Evolutionary conservation across 1,140 invertebrate genomes (phyloP).

Genomic region (Cotesia typhae): DNA sequence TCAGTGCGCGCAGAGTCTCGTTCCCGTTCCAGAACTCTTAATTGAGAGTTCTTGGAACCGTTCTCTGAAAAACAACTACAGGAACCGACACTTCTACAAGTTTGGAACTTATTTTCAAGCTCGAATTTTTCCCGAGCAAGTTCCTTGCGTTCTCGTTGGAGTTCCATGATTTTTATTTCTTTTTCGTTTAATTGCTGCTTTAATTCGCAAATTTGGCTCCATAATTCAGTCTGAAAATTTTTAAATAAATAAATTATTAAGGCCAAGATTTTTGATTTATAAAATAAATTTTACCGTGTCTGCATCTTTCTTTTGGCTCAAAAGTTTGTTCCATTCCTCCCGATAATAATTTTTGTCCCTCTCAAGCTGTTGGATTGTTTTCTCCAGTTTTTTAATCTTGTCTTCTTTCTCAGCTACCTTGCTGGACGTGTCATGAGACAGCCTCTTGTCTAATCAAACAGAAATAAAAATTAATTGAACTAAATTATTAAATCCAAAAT

Average conservation of each 20-base stretch:
- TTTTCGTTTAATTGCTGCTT: slow-evolving; percentile 57
- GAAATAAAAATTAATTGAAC: background rate
- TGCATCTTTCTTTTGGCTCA: slow-evolving; percentile 57
- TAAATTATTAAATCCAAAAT: too few relatives aligned
- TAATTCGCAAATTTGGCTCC: slow-evolving; percentile 52
- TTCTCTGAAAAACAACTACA: slow-evolving; percentile 38
- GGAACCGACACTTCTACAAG: slow-evolving; percentile 36
- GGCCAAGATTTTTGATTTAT: too few relatives aligned
- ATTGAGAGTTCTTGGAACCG: slow-evolving; percentile 2
- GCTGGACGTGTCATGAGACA: slow-evolving; percentile 15
- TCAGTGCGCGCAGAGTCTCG: slow-evolving; percentile 66
- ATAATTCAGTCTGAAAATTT: slow-evolving; percentile 39
- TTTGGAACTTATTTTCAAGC: slow-evolving; percentile 58
- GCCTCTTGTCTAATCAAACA: background rate
- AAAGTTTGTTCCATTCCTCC: slow-evolving; percentile 63
- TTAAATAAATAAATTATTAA: too few relatives aligned
- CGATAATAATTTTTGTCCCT: slow-evolving; percentile 67
- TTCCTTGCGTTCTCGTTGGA: slow-evolving; percentile 61
- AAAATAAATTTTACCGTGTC: background rate
- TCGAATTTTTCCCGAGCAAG: slow-evolving; percentile 60
- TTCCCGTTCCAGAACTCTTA: slow-evolving; percentile 66
- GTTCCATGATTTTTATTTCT: slow-evolving; percentile 58
- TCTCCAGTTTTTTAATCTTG: slow-evolving; percentile 49
- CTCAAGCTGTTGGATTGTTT: slow-evolving; percentile 55
- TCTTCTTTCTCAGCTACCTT: slow-evolving; percentile 41